Base-by-base conservation (phyloP, 1,140 invertebrate species). In the Cydia fagiglandana region DNA sequence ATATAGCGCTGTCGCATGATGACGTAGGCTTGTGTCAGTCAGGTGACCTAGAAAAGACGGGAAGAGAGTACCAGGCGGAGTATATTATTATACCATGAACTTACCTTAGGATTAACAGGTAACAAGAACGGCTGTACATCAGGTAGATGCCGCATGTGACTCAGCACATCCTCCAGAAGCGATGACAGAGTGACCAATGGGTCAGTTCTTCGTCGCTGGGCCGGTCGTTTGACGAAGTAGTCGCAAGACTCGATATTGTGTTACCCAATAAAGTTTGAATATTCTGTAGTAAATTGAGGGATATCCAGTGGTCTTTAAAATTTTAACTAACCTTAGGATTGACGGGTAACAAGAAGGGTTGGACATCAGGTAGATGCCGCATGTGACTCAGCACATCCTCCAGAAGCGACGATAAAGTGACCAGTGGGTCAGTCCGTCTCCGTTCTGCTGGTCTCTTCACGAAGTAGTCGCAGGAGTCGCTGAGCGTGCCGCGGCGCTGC, bases 361-460 rank as follows among this genome's bases (percentile, higher is more conserved):
- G 96, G 0, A 98, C 97, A 91, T 99, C 98, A 0, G 97, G 97
- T 86, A 99, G 90, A 82, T 97, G 96, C 75, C 98, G 94, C 95
- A 99, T 96, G 86, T 99, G 98, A 85, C 98, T 99, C 0, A 99
- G 92, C 78, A 99, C 98, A 17, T 96, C 95, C 89, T 99, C 98
- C 56, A 99, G 94, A 75, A 99, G 96, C 1, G 97, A 97, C 0
- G 98, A 98, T 78, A 99, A 93, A 0, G 98, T 98, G 12, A 99
- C 98, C 0, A 99, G 95, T 0, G 99, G 99, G 94, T 75, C 98
- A 1, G 99, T 99, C 74, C 99, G 94, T n/a, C 98, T 94, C 34
- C 99, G 93, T 89, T 99, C 99, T 0, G 97, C 97, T 0, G 97
- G 96, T 81, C 97, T 95, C 75, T 96, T 95, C 82, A 98, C 98